Conservation (phyloP, 1,140 invertebrate species). For the Holcopasites calliopsidis region DNA sequence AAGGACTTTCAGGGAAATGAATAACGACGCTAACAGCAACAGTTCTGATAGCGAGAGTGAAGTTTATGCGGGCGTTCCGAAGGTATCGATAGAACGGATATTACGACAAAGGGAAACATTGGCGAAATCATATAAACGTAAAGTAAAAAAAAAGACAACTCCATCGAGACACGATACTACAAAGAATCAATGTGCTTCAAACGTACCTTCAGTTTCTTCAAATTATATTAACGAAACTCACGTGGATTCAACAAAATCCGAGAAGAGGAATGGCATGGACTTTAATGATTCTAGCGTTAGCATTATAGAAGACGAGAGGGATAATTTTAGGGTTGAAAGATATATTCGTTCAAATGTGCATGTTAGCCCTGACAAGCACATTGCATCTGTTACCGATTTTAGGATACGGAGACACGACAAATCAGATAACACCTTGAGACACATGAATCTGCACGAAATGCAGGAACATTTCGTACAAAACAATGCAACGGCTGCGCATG, state of each 20-base stretch:
- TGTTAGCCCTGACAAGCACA: neutral
- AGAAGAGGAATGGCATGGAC: neutral
- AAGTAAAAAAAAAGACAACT: neutral
- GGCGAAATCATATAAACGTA: constrained; percentile 17
- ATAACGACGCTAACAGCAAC: neutral
- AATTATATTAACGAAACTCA: neutral
- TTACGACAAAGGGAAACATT: constrained; percentile 8
- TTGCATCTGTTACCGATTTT: neutral
- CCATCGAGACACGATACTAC: neutral
- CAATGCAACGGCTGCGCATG: neutral
- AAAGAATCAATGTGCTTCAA: neutral
- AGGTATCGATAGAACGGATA: constrained; percentile 45
- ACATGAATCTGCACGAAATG: neutral
- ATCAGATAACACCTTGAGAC: neutral
- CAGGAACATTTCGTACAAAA: neutral
- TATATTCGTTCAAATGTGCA: neutral
- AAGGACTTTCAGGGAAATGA: neutral
- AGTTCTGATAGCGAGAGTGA: constrained; percentile 57
- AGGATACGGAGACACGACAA: neutral
- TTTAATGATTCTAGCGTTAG: constrained; percentile 53
- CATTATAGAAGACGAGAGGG: constrained; percentile 52
- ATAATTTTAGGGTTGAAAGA: neutral
- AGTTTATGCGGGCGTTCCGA: constrained; percentile 55
- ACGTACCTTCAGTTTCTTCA: neutral
- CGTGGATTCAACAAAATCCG: neutral